Evolutionary conservation across 2,113 vertebrate species (phyloP).

Genomic region (Ciconia boyciana): DNA sequence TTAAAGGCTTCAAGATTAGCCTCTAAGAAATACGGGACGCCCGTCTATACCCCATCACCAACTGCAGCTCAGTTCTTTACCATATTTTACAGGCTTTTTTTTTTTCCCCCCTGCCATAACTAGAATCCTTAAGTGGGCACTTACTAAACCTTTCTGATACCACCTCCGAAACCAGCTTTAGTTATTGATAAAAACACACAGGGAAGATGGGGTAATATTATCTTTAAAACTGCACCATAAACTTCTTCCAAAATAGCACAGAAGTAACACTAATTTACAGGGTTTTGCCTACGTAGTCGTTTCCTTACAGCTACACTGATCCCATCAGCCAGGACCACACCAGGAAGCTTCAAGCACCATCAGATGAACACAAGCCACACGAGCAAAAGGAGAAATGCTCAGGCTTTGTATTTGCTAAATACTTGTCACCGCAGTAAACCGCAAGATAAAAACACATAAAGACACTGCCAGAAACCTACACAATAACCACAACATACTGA

Average conservation of each 20-base stretch:
- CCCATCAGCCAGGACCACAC: neutral
- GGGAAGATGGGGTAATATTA: neutral
- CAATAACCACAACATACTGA: neutral
- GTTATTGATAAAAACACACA: neutral
- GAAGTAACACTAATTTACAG: neutral
- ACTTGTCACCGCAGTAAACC: neutral
- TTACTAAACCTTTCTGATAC: neutral
- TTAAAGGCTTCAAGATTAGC: neutral
- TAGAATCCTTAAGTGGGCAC: neutral
- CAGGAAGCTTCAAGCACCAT: neutral
- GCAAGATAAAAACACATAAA: neutral
- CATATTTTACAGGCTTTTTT: neutral
- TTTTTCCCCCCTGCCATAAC: neutral
- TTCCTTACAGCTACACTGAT: neutral
- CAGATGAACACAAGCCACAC: neutral
- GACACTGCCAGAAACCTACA: neutral
- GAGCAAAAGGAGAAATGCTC: neutral
- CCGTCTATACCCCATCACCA: neutral
- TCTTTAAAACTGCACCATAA: neutral
- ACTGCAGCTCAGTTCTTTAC: neutral
- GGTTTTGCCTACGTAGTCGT: accelerated
- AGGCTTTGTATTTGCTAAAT: neutral
- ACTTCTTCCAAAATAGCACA: neutral
- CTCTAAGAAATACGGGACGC: neutral
- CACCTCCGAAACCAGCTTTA: neutral